Evolutionary conservation across 2,888 invertebrate genomes (phyloP).

Genomic region (Drosophila monieri): DNA sequence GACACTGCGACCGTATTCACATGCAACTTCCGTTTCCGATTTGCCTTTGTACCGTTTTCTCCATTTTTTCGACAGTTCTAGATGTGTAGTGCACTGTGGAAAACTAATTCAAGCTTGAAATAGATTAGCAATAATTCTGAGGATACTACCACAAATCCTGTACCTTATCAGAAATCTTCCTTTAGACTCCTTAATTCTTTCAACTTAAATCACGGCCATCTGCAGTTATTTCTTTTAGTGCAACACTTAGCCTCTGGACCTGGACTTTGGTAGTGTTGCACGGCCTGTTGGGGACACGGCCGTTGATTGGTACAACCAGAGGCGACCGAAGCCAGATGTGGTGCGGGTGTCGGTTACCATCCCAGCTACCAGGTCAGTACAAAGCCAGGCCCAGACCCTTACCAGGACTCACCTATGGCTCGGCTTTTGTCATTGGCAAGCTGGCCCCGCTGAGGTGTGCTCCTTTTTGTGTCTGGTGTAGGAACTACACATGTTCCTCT

Average conservation of each 20-base stretch:
- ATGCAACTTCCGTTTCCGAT: conserved; percentile 78
- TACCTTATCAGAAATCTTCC: background rate
- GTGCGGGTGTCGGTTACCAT: conserved; percentile 39
- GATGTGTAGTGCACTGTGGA: conserved; percentile 11
- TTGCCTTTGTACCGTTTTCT: conserved; percentile 60
- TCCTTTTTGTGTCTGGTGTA: conserved; percentile 28
- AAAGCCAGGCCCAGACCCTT: conserved; percentile 3
- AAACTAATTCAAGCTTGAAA: background rate
- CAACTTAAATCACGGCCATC: background rate
- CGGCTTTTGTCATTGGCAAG: conserved; percentile 22
- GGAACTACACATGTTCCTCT: conserved; percentile 49
- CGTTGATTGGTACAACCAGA: conserved; percentile 63
- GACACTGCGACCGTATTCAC: conserved; percentile 57
- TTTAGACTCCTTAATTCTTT: background rate
- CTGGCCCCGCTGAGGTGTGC: conserved; percentile 45
- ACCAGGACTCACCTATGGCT: conserved; percentile 11
- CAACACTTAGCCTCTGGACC: conserved; percentile 62
- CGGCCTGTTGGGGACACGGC: conserved; percentile 69
- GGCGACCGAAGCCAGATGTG: conserved; percentile 35
- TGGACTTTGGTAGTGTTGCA: conserved; percentile 26
- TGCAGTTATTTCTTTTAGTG: conserved; percentile 17
- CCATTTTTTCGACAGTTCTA: conserved; percentile 5
- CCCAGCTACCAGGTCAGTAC: conserved; percentile 11
- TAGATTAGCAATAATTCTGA: background rate
- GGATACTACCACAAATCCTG: too few species aligned